Evolutionary conservation across 2,113 vertebrate genomes (phyloP).

Genomic region (Amblyornis subalaris): DNA sequence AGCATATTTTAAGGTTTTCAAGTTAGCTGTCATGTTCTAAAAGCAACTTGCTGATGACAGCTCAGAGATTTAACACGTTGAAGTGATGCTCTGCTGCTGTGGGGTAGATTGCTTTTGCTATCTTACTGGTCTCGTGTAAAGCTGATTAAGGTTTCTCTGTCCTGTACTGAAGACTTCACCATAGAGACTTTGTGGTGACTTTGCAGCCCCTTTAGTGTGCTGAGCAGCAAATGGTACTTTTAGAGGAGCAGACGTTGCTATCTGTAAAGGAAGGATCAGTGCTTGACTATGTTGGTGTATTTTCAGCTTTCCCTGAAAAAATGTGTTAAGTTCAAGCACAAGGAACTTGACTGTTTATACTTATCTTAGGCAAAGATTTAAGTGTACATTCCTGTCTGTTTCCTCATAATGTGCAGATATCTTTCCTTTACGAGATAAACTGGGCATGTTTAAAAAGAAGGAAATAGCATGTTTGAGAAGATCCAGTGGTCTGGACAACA

Average conservation of each 20-base stretch:
- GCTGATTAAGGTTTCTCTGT: background rate
- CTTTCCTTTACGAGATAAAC: background rate
- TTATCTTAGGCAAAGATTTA: background rate
- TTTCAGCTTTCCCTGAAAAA: background rate
- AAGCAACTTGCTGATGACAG: background rate
- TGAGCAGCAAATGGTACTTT: background rate
- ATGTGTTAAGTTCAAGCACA: background rate
- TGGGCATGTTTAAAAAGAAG: background rate
- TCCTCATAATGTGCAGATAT: background rate
- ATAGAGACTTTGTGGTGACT: background rate
- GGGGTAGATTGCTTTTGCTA: background rate
- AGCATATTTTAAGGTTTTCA: background rate
- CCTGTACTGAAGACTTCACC: background rate
- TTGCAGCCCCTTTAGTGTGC: background rate
- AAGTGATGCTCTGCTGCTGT: background rate
- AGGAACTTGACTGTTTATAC: background rate
- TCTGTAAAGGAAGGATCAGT: background rate
- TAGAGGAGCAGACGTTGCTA: background rate
- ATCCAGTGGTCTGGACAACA: background rate
- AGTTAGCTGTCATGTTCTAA: background rate
- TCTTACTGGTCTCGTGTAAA: background rate
- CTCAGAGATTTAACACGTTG: background rate
- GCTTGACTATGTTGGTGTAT: background rate
- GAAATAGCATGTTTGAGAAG: background rate
- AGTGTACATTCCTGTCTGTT: background rate